Base-by-base conservation (phyloP, 2,113 vertebrate species). In the Poecilia latipinna region DNA sequence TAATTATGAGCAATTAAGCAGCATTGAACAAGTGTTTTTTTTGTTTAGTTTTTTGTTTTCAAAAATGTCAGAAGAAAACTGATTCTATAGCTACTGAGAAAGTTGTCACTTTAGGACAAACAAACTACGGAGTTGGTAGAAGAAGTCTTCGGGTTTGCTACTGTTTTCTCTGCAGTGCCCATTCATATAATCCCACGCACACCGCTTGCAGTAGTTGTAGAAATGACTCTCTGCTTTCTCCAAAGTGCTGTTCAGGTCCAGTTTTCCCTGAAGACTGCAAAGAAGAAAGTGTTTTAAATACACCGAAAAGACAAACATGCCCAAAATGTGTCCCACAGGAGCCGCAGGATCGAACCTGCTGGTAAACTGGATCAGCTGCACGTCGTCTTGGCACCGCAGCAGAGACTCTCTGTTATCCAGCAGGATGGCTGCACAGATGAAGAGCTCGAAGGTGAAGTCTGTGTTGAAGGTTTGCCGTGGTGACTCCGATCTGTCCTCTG, bases 371-470 rank as follows among this genome's bases (percentile, higher is more conserved):
- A 96, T 92, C 65, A 96, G 93, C 74, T 94, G 92, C 4, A 91
- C 91, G 4, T 95, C 95, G 22, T 93, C 92, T 24, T 61, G 44
- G 85, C 94, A 95, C 48, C 26, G 86, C 32, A 96, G 86, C 70
- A 96, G 88, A 44, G 85, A 71, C 12, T 92, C 91, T 82, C 91
- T 81, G 85, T 96, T 92, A 22, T 95, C 92, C 62, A 95, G 61
- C 62, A 96, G 86, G 61, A 96, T 94, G 75, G 94, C 92, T 31
- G 94, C 94, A 62, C 95, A 95, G 89, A 96, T 92, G 85, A 96
- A 96, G 66, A 95, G 93, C 84, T 96, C 95, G 73, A 95, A 96
- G 6, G 95, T 95, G 86, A 95, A 96, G 73, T 95, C 94, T 15
- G 90, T 88, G 79, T 95, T 96, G 74, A 95, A 70, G 1, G 82